Evolutionary conservation across 2,888 invertebrate genomes (phyloP).

Genomic region (Mechanitis messenoides): DNA sequence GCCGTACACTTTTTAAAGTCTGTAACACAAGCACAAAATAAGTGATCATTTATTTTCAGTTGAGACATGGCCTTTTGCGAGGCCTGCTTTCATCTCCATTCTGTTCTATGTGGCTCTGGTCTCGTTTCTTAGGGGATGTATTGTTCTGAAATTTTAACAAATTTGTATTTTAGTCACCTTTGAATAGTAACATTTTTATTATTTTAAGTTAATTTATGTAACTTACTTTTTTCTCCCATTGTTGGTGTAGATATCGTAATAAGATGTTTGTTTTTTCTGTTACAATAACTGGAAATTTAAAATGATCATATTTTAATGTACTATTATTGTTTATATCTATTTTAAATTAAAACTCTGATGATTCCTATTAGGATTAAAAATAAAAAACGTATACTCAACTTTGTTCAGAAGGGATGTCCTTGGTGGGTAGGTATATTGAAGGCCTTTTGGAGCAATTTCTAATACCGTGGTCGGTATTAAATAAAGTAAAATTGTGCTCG

Average conservation of each 20-base stretch:
- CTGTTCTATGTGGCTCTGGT: slow-evolving; percentile 70
- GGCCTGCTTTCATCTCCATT: slow-evolving; percentile 76
- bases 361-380: not conserved
- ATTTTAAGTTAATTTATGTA: not conserved
- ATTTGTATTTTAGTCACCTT: slow-evolving; percentile 9
- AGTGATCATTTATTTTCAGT: slow-evolving; percentile 47
- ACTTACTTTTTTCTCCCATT: slow-evolving; percentile 93
- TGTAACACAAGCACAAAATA: slow-evolving; percentile 58
- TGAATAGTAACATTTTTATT: not conserved
- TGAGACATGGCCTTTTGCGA: slow-evolving; percentile 78
- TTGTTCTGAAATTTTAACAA: slow-evolving; percentile 56
- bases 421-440: slow-evolving; percentile 93
- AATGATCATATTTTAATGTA: slow-evolving; percentile 29
- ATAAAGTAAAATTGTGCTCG: slow-evolving; percentile 92
- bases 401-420: slow-evolving; percentile 95
- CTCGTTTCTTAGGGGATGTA: slow-evolving; percentile 79
- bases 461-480: slow-evolving; percentile 90
- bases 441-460: slow-evolving; percentile 90
- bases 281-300: slow-evolving; percentile 86
- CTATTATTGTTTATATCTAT: not conserved
- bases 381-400: slow-evolving; percentile 77
- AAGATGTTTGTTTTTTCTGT: slow-evolving; percentile 97
- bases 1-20: slow-evolving; percentile 55
- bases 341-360: not conserved
- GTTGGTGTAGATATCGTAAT: slow-evolving; percentile 93